Percentiles rank a stretch among this genome's conserved stretches.
Conservation (phyloP, 2,113 vertebrate species). For the Mohoua ochrocephala region DNA sequence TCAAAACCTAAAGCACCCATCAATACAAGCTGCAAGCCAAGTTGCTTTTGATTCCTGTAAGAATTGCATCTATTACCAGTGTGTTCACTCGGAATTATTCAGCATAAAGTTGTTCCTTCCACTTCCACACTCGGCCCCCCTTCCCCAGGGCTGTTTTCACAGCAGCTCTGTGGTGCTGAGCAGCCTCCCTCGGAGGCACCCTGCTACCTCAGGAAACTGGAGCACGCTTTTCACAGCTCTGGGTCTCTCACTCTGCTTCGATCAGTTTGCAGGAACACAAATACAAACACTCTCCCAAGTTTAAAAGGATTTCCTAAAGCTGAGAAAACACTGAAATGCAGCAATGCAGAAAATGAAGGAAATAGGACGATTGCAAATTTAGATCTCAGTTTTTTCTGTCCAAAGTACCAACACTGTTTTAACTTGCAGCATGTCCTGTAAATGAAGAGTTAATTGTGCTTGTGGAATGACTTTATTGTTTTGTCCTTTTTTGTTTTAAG, state of each 20-base stretch:
- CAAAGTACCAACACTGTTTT: neutral
- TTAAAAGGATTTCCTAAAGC: neutral
- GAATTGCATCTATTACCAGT: neutral
- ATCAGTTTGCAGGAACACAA: neutral
- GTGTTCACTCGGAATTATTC: neutral
- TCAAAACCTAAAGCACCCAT: neutral
- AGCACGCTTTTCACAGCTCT: neutral
- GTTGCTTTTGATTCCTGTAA: neutral
- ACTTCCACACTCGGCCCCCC: neutral
- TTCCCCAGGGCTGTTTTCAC: neutral
- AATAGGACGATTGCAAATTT: neutral
- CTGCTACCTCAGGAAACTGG: neutral
- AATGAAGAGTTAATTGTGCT: neutral
- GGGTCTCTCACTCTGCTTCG: neutral
- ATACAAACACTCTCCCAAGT: neutral
- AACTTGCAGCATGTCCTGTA: neutral
- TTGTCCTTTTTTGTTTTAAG: conserved; percentile 50
- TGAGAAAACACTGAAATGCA: neutral
- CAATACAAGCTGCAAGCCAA: neutral
- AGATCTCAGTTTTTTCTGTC: neutral
- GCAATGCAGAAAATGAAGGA: neutral
- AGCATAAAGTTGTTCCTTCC: neutral
- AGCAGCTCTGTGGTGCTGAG: neutral
- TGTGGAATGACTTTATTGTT: neutral
- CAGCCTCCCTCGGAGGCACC: neutral